phyloP scores from a whole-genome alignment of 2,797 vertebrate species.

The Prunella strophiata region DNA sequence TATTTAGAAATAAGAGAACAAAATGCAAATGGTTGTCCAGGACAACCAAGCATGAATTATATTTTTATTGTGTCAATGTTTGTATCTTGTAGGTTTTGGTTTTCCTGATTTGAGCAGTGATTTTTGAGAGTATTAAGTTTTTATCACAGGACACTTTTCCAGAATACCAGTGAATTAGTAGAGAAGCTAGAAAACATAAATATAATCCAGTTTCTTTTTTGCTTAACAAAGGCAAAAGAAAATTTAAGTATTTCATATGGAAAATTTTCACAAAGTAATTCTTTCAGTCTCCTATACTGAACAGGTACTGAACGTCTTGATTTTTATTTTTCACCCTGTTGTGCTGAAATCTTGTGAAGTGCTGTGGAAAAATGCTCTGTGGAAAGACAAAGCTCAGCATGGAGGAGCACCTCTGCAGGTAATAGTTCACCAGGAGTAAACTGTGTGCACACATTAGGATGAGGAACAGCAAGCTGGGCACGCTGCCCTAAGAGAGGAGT shows the following conservation, averaged over 20 bases:
- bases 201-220: neutral
- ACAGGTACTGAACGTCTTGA: neutral
- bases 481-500: rapidly evolving
- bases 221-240: neutral
- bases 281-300: neutral
- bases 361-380: neutral
- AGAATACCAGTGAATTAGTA: neutral
- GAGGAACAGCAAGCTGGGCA: neutral
- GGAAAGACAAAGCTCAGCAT: neutral
- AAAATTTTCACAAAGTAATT: neutral
- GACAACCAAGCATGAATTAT: neutral
- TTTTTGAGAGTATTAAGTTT: neutral
- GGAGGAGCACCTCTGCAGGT: neutral
- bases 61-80: neutral
- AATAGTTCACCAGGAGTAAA: neutral
- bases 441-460: neutral
- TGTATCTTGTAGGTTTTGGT: neutral
- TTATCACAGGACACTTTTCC: neutral
- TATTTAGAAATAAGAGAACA: neutral
- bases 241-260: neutral
- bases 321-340: neutral
- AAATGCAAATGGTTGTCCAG: neutral
- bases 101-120: neutral
- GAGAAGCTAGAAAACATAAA: neutral
- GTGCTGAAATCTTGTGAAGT: neutral